A percentile compares a stretch with the other conserved stretches of the same genome.
Conservation (phyloP, 2,888 invertebrate genomes). For the Neoitamus cyanurus region DNA sequence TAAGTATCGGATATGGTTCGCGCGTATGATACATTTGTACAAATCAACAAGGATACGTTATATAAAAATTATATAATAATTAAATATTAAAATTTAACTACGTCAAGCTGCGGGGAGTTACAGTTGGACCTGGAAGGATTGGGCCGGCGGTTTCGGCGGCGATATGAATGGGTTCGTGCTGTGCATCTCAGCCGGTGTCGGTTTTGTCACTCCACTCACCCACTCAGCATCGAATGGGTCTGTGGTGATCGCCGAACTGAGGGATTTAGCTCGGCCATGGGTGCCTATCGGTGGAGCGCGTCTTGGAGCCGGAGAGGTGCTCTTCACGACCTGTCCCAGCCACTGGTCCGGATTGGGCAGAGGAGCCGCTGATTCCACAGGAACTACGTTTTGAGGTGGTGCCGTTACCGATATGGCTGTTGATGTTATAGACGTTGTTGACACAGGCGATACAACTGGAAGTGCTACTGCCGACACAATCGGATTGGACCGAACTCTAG, state of each 20-base stretch:
- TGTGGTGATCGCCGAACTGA: slow-evolving; percentile 68
- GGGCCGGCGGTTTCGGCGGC: slow-evolving; percentile 66
- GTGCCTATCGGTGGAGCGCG: slow-evolving; percentile 70
- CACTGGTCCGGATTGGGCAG: slow-evolving; percentile 86
- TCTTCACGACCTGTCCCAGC: slow-evolving; percentile 79
- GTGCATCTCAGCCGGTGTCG: slow-evolving; percentile 58
- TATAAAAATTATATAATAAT: slow-evolving; percentile 34
- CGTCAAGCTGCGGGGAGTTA: slow-evolving; percentile 55
- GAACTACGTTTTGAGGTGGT: slow-evolving; percentile 54
- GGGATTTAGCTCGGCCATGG: slow-evolving; percentile 71
- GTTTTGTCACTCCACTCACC: slow-evolving; percentile 74
- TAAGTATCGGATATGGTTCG: slow-evolving; percentile 42
- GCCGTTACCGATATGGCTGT: slow-evolving; percentile 49
- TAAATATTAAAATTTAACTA: slow-evolving; percentile 34
- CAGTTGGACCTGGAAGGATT: slow-evolving; percentile 67
- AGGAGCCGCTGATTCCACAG: slow-evolving; percentile 66
- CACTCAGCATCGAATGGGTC: slow-evolving; percentile 90
- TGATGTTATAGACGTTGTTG: slow-evolving; percentile 56
- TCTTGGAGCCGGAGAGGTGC: slow-evolving; percentile 69
- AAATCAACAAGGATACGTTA: slow-evolving; percentile 41
- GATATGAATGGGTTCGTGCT: slow-evolving; percentile 67
- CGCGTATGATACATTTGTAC: slow-evolving; percentile 44
- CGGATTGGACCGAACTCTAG: slow-evolving; percentile 70
- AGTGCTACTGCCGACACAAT: slow-evolving; percentile 71
- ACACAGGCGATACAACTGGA: slow-evolving; percentile 62